phyloP scores from a whole-genome alignment of 2,888 invertebrate species.

The Coenonympha glycerion region DNA sequence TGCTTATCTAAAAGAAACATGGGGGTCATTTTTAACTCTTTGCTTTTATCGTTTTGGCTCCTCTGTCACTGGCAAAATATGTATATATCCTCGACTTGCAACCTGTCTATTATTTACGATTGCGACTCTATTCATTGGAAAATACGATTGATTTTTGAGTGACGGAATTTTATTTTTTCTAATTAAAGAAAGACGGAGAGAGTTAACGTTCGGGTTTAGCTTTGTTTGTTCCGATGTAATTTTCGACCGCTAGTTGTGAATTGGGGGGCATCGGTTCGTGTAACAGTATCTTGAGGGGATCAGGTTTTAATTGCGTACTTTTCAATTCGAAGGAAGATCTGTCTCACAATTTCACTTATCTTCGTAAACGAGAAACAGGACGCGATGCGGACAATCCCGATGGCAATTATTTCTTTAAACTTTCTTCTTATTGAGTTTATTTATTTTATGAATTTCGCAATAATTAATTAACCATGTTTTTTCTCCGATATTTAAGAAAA shows the following conservation, averaged over 20 bases:
- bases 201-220: constrained; percentile 29
- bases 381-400: too few species aligned
- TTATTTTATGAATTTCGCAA: too few species aligned
- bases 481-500: too few species aligned
- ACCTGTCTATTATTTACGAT: constrained; percentile 6
- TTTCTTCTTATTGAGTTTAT: too few species aligned
- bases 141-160: constrained; percentile 14
- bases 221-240: constrained; percentile 8
- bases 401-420: too few species aligned
- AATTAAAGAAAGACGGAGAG: constrained; percentile 29
- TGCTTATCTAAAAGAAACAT: too few species aligned
- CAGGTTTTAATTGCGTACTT: not conserved
- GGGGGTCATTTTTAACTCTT: not conserved
- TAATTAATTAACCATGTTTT: too few species aligned
- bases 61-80: not conserved
- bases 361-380: too few species aligned
- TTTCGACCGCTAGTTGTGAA: constrained; percentile 15
- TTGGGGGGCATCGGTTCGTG: constrained; percentile 4
- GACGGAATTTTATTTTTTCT: constrained; percentile 20
- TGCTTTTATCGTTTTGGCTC: not conserved
- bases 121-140: constrained; percentile 13
- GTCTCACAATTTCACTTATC: too few species aligned
- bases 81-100: constrained; percentile 36
- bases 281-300: not conserved
- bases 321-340: too few species aligned